Evolutionary conservation across 2,888 invertebrate genomes (phyloP).

Genomic region (Tetranychus truncatus): DNA sequence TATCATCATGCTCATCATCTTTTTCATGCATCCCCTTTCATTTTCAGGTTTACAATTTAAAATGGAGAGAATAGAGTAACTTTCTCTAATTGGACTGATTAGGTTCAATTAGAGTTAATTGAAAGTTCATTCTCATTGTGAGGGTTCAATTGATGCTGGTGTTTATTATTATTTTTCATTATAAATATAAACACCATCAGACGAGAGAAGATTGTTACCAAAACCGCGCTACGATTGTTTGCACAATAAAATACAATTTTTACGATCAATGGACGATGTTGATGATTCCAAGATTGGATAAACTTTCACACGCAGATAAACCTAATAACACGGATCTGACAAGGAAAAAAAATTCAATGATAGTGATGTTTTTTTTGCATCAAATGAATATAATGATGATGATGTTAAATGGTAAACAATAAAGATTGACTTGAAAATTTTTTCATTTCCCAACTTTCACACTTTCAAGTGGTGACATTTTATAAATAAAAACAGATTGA

Average conservation of each 20-base stretch:
- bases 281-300: too few relatives aligned
- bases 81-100: background rate
- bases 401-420: background rate
- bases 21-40: background rate
- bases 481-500: too few relatives aligned
- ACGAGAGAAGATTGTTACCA: too few relatives aligned
- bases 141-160: background rate
- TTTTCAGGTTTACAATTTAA: background rate
- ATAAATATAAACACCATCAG: background rate
- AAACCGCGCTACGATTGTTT: too few relatives aligned
- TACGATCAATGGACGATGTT: too few relatives aligned
- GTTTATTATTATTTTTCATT: background rate
- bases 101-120: constrained; percentile 1
- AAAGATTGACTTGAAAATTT: too few relatives aligned
- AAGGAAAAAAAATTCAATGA: too few relatives aligned
- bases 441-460: too few relatives aligned
- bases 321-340: too few relatives aligned
- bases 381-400: background rate
- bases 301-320: too few relatives aligned
- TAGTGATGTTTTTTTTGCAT: background rate
- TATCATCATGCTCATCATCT: background rate
- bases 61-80: background rate
- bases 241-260: too few relatives aligned
- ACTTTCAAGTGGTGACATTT: too few relatives aligned
- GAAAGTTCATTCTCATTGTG: background rate